Evolutionary conservation across 2,888 invertebrate species (phyloP).

Genomic region (Pyrrhia umbra): DNA sequence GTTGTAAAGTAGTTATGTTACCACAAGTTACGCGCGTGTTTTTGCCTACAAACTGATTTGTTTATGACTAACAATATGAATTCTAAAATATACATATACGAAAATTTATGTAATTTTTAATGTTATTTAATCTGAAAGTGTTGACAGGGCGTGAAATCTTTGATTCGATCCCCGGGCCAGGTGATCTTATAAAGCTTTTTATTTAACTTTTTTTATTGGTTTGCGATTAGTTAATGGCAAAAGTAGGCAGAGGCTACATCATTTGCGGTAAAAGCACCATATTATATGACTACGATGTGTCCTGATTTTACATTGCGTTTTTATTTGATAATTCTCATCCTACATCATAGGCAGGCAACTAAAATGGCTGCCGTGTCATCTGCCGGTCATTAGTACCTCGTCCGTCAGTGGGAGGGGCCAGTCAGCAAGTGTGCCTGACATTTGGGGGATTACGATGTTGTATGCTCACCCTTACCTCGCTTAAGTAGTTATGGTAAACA

Average conservation of each 20-base stretch:
- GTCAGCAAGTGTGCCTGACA: conserved; percentile 19
- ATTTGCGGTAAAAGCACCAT: no score
- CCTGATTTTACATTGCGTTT: neutral
- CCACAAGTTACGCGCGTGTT: neutral
- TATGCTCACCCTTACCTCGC: neutral
- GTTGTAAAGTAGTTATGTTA: neutral
- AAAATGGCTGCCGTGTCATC: conserved; percentile 3
- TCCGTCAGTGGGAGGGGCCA: conserved; percentile 13
- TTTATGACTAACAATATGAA: no score
- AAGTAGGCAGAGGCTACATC: no score
- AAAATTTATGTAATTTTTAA: no score
- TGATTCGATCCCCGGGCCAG: no score
- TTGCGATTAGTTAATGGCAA: no score
- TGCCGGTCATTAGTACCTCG: conserved; percentile 22
- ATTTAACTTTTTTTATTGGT: no score
- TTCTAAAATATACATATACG: no score
- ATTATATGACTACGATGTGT: no score
- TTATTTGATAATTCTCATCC: neutral
- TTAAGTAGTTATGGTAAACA: neutral
- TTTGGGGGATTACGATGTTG: neutral
- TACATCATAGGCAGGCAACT: neutral
- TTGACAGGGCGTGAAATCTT: no score
- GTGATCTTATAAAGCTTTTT: no score
- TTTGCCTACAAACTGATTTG: neutral
- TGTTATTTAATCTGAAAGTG: no score